Evolutionary conservation across 2,888 invertebrate species (phyloP), one percentile per base, ranked within the genome.

Genomic region (Parasteatoda lunata): DNA sequence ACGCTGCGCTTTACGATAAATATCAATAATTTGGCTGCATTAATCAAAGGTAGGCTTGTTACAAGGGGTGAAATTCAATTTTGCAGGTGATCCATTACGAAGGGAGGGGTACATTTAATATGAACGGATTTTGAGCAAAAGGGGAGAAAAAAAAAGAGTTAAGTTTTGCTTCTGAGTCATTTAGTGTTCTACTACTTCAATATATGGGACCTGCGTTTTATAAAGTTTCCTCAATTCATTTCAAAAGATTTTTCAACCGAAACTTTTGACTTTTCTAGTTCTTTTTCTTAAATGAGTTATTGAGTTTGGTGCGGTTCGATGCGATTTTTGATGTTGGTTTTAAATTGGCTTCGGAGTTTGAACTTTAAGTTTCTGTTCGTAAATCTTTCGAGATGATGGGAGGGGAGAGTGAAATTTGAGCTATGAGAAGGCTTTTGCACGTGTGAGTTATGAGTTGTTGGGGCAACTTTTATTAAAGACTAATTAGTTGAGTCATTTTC

Each of bases 1-100:
- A 79, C 84, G 84, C 45, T 80, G 80, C 77, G 78, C 80, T 86
- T 86, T 86, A 86, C 85, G 85, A 86, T 86, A 86, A 86, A 86
- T 86, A 86, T 86, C 85, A 86, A 86, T 86, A 86, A 86, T 80
- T 86, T 80, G 85, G 66, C 13, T 64, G 77, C 85, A 86, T 86
- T 86, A 71, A 86, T 86, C 85, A 86, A 72, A 86, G 77, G 85
- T 76, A 68, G 71, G 85, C 75, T 86, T 75, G 85, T 79, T 77
- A 72, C 77, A 76, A 47, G 70, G 49, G 64, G 77, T 52, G 76
- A 76, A 81, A 80, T 86, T 86, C 85, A 86, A 86, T 86, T 80
- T 86, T 72, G 85, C 85, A 86, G 85, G 85, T 86, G 85, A 86
- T 86, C 85, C 85, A 86, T 86, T 77, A 80, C 71, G 5, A 59